Percentiles rank a stretch among this genome's conserved stretches.
Conservation (phyloP, 2,113 vertebrate genomes). For the Micromys minutus region DNA sequence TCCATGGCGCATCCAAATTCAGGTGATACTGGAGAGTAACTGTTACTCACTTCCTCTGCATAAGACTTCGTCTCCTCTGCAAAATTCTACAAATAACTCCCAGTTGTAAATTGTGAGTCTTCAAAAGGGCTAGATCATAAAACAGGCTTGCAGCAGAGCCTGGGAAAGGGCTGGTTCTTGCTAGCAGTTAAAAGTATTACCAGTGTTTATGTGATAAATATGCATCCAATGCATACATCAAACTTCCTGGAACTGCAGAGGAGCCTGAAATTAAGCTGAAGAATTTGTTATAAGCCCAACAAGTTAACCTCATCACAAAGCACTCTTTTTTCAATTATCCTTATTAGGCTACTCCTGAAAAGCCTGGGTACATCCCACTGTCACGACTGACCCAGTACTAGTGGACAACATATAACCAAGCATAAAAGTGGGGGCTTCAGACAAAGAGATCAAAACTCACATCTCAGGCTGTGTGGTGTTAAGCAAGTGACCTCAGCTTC, state of each 20-base stretch:
- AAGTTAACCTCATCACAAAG: neutral
- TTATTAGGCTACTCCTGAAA: neutral
- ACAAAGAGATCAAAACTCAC: neutral
- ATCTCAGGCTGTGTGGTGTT: neutral
- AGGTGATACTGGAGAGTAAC: neutral
- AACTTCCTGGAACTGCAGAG: too few species aligned
- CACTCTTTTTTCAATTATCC: neutral
- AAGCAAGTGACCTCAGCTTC: neutral
- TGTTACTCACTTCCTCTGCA: neutral
- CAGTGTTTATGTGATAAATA: neutral
- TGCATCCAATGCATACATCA: too few species aligned
- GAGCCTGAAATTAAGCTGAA: neutral
- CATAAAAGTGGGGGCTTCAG: neutral
- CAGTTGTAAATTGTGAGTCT: neutral
- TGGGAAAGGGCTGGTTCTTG: neutral
- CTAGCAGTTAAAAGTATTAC: too few species aligned
- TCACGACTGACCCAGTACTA: fast-evolving
- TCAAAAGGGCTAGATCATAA: neutral
- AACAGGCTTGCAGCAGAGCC: neutral
- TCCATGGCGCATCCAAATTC: neutral
- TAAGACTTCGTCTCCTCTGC: neutral
- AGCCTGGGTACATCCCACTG: neutral
- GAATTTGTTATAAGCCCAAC: fast-evolving
- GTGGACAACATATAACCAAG: fast-evolving
- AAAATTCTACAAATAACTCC: neutral